A percentile compares a stretch with the other conserved stretches of the same genome.
Conservation (phyloP, 2,113 vertebrate species). For the Craseonycteris thonglongyai region DNA sequence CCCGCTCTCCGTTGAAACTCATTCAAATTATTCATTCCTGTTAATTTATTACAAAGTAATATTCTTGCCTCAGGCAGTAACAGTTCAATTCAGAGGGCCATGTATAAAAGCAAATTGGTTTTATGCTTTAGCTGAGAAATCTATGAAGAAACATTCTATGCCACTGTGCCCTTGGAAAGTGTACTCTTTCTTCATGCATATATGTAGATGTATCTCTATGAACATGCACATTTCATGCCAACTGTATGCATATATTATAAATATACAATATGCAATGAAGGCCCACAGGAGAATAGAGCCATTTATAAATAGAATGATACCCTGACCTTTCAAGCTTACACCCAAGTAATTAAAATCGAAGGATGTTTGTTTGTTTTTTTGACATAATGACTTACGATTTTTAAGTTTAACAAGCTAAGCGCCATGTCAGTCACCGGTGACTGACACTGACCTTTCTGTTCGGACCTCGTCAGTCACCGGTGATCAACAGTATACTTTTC, state of each 20-base stretch:
- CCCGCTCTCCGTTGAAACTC: background rate
- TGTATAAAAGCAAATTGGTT: background rate
- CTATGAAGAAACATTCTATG: background rate
- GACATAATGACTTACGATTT: background rate
- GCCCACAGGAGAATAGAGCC: background rate
- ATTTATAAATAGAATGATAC: background rate
- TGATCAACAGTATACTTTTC: no score
- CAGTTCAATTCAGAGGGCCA: background rate
- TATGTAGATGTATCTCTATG: background rate
- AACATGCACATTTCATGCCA: background rate
- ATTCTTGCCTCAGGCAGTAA: background rate
- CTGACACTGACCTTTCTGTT: no score
- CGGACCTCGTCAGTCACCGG: no score
- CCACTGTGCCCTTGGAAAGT: background rate
- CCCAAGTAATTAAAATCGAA: background rate
- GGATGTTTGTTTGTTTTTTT: background rate
- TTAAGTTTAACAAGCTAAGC: no score
- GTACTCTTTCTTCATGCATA: background rate
- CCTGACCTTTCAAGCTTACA: background rate
- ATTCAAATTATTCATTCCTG: background rate
- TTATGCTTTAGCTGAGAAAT: background rate
- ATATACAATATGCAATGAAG: background rate
- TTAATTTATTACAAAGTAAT: background rate
- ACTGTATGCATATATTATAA: background rate
- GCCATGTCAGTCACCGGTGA: no score